Conservation (phyloP, 2,797 vertebrate genomes). For the Hylomyscus alleni region DNA sequence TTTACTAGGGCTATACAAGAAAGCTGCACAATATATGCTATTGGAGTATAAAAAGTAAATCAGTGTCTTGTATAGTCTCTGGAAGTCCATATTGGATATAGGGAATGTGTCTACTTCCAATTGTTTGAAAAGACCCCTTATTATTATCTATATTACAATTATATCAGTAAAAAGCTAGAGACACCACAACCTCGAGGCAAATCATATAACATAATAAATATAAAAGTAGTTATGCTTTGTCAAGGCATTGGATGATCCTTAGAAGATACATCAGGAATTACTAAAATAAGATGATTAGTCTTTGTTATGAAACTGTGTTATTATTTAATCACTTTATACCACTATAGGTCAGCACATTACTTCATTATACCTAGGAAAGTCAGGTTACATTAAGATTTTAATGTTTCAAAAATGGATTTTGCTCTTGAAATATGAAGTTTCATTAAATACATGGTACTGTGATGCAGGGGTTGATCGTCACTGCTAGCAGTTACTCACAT, state of each 20-base stretch:
- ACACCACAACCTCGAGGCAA: not conserved
- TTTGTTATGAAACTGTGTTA: not conserved
- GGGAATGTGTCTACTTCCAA: not conserved
- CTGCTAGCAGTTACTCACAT: not conserved
- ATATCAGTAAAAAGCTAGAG: not conserved
- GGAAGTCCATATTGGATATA: conserved; percentile 7
- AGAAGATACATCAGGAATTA: not conserved
- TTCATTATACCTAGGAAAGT: not conserved
- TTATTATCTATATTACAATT: conserved; percentile 6
- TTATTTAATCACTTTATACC: not conserved
- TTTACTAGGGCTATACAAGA: not conserved
- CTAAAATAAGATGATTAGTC: not conserved
- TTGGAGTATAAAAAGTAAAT: conserved; percentile 41
- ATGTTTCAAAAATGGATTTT: not conserved
- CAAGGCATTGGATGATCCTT: not conserved
- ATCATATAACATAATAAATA: conserved; percentile 1
- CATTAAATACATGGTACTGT: not conserved
- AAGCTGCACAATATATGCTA: not conserved
- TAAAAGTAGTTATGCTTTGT: not conserved
- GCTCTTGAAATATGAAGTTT: not conserved
- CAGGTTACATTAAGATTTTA: not conserved
- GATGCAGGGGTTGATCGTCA: not conserved
- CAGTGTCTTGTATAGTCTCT: not conserved
- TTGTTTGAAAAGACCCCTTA: not conserved
- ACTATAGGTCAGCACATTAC: not conserved